phyloP scores from a whole-genome alignment of 2,113 vertebrate species.

The Xenopus borealis region DNA sequence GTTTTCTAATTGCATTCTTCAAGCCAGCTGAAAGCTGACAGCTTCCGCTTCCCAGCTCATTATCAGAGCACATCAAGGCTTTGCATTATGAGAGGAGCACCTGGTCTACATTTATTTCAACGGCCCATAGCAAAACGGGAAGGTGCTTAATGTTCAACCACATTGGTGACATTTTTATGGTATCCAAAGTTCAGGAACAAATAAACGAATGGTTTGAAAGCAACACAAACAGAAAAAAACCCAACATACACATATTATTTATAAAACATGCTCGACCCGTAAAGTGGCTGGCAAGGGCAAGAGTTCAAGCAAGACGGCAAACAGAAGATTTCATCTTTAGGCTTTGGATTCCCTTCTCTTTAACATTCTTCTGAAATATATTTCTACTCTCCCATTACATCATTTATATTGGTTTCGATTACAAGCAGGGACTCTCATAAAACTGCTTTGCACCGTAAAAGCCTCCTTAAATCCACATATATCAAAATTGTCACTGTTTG shows the following conservation, averaged over 20 bases:
- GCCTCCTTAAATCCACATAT: conserved; percentile 14
- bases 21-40: conserved; percentile 73
- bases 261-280: conserved; percentile 76
- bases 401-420: conserved; percentile 16
- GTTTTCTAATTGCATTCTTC: conserved; percentile 75
- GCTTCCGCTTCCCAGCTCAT: conserved; percentile 71
- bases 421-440: conserved; percentile 16
- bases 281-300: conserved; percentile 66
- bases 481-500: conserved; percentile 10
- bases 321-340: conserved; percentile 21
- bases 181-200: conserved; percentile 75
- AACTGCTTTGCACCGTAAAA: conserved; percentile 1
- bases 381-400: conserved; percentile 39
- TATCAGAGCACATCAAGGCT: conserved; percentile 84
- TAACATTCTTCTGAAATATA: conserved; percentile 38
- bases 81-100: conserved; percentile 73
- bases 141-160: conserved; percentile 88
- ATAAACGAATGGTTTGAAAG: conserved; percentile 80
- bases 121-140: conserved; percentile 77
- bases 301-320: conserved; percentile 59
- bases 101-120: conserved; percentile 83
- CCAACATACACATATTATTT: conserved; percentile 77
- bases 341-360: conserved; percentile 10
- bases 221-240: conserved; percentile 74
- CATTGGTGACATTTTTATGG: conserved; percentile 97